A percentile compares a stretch with the other conserved stretches of the same genome.
Evolutionary conservation across 2,888 invertebrate species (phyloP).

Genomic region (Miltochrista miniata): DNA sequence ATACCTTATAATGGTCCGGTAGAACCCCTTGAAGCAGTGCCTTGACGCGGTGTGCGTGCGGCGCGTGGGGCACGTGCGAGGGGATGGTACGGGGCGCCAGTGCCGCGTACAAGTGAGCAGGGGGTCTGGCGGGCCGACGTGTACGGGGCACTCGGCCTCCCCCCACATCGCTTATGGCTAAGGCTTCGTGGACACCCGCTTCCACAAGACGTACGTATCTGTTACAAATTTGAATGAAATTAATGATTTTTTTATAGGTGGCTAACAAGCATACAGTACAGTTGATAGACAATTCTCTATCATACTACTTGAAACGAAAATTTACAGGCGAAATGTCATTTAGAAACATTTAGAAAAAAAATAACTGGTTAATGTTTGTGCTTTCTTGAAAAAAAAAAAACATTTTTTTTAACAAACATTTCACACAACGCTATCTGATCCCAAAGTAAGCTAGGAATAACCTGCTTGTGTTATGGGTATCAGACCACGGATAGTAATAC

Average conservation of each 20-base stretch:
- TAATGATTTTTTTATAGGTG: neutral
- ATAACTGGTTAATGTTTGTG: no score
- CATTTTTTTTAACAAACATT: no score
- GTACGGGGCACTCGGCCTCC: conserved; percentile 60
- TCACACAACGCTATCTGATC: no score
- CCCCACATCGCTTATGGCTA: conserved; percentile 87
- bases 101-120: conserved; percentile 94
- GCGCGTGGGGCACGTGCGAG: conserved; percentile 59
- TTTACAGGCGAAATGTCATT: no score
- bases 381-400: no score
- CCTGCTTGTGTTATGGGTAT: no score
- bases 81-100: conserved; percentile 86
- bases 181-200: conserved; percentile 92
- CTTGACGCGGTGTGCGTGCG: conserved; percentile 57
- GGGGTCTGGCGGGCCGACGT: conserved; percentile 74
- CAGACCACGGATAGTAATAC: no score
- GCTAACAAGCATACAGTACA: no score
- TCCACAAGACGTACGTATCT: conserved; percentile 96
- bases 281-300: no score
- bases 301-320: no score
- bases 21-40: conserved; percentile 66
- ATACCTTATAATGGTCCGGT: conserved; percentile 61
- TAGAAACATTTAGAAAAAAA: no score
- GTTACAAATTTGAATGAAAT: neutral
- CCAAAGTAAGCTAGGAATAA: no score